These are phyloP conservation scores for Lasius fuliginosus DNA, from an alignment of 2,888 invertebrate species.

Conservation along the genomic window DNA sequence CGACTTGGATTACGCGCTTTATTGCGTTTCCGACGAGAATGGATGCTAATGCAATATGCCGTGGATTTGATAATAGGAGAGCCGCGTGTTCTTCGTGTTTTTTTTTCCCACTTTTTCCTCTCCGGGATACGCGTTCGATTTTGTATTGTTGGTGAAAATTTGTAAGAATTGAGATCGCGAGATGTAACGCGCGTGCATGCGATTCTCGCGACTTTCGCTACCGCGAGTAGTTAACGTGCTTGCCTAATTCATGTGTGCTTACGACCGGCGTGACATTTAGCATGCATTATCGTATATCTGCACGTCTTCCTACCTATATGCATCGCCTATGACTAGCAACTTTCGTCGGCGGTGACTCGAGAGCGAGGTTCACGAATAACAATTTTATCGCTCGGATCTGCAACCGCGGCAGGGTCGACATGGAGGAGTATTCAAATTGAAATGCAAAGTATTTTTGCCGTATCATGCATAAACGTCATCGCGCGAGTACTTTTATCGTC, in stretches of 20 bases:
- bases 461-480: background rate
- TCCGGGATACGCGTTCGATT: background rate
- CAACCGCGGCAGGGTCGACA: background rate
- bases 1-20: slow-evolving; percentile 54
- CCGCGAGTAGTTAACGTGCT: background rate
- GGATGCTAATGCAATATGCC: slow-evolving; percentile 26
- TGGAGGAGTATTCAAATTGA: background rate
- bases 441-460: background rate
- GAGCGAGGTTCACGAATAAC: background rate
- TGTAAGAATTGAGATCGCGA: background rate
- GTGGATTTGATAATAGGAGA: slow-evolving; percentile 24
- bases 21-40: slow-evolving; percentile 46
- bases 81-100: background rate
- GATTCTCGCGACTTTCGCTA: background rate
- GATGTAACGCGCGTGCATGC: background rate
- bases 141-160: slow-evolving; percentile 26
- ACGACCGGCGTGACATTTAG: background rate
- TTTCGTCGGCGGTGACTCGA: slow-evolving; percentile 2
- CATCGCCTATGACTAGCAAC: background rate
- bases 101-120: background rate
- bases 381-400: slow-evolving; percentile 18
- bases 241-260: slow-evolving; percentile 4
- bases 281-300: background rate
- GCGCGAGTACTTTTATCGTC: background rate
- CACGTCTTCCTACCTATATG: background rate